Conservation (phyloP, 1,140 invertebrate species). For the Sinonovacula constricta region DNA sequence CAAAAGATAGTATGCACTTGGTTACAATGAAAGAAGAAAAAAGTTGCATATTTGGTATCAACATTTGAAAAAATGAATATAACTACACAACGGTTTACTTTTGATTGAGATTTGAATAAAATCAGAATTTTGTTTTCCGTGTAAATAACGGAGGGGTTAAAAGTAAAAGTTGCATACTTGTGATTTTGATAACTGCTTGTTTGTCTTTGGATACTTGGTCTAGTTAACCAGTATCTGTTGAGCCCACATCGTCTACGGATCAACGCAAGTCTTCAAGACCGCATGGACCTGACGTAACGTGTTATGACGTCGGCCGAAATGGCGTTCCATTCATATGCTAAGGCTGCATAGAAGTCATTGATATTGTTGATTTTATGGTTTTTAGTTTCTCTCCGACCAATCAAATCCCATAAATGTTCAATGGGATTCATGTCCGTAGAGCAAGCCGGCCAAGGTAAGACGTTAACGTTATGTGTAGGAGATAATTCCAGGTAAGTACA, state of each 20-base stretch:
- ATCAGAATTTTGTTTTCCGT: constrained; percentile 3
- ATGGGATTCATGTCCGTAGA: constrained; percentile 19
- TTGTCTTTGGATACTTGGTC: too few relatives aligned
- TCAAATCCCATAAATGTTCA: constrained; percentile 9
- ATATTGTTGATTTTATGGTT: constrained; percentile 12
- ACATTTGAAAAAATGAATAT: too few relatives aligned
- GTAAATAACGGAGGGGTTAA: too few relatives aligned
- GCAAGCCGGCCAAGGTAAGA: constrained; percentile 2
- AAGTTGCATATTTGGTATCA: too few relatives aligned
- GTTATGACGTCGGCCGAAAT: constrained; percentile 11
- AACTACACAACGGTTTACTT: background rate
- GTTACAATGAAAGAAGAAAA: too few relatives aligned
- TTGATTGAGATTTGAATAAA: background rate
- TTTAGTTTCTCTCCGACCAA: constrained; percentile 3
- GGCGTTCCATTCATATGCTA: constrained; percentile 4
- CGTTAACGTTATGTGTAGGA: background rate
- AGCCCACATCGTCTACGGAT: constrained; percentile 8
- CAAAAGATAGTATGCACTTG: too few relatives aligned
- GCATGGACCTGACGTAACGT: constrained; percentile 11
- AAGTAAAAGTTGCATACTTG: constrained; percentile 8
- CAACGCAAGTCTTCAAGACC: constrained; percentile 10
- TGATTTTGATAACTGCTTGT: background rate
- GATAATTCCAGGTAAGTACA: background rate
- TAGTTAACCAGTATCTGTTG: constrained; percentile 16
- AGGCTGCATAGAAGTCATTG: constrained; percentile 8